Evolutionary conservation across 2,113 vertebrate genomes (phyloP).

Genomic region (Odontesthes bonariensis): DNA sequence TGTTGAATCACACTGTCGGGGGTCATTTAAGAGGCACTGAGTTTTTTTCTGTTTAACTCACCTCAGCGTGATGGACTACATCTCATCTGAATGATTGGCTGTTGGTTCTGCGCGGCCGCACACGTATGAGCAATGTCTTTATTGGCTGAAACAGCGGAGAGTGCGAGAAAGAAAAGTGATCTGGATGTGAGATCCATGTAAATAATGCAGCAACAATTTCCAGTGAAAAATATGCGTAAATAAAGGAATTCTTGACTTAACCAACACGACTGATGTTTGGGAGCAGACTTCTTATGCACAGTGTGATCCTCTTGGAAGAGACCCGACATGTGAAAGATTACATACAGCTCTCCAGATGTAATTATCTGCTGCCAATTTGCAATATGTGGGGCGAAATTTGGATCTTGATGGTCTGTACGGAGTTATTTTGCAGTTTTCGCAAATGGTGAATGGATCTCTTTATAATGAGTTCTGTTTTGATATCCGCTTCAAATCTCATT

Average conservation of each 20-base stretch:
- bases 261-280: slow-evolving; percentile 18
- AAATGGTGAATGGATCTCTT: too few relatives aligned
- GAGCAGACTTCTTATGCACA: not conserved
- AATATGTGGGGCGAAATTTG: not conserved
- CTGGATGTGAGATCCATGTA: not conserved
- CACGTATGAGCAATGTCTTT: not conserved
- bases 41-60: slow-evolving; percentile 6
- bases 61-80: slow-evolving; percentile 14
- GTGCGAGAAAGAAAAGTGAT: not conserved
- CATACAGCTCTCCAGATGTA: not conserved
- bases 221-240: not conserved
- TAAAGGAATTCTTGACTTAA: slow-evolving; percentile 11
- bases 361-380: not conserved
- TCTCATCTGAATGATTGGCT: not conserved
- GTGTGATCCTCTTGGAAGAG: not conserved
- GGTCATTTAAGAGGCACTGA: not conserved
- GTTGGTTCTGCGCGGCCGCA: not conserved
- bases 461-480: too few relatives aligned
- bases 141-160: not conserved
- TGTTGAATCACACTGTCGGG: not conserved
- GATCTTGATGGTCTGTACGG: not conserved
- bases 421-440: too few relatives aligned
- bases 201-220: slow-evolving; percentile 8
- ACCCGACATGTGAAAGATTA: not conserved
- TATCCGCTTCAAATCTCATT: too few relatives aligned